phyloP scores from a whole-genome alignment of 2,113 vertebrate species.

The Ochotona princeps region DNA sequence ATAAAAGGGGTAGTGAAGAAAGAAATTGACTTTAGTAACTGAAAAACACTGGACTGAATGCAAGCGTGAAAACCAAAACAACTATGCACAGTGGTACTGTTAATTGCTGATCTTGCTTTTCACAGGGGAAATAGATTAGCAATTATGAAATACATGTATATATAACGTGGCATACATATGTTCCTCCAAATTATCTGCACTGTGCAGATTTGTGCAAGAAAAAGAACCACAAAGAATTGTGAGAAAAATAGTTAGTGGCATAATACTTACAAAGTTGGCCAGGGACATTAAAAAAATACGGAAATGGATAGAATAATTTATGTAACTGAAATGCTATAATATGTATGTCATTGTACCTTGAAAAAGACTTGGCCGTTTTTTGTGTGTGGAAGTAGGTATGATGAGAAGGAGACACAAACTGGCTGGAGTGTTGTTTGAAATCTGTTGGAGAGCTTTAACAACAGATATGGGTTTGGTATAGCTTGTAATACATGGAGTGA shows the following conservation, averaged over 20 bases:
- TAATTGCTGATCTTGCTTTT: not conserved
- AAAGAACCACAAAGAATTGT: not conserved
- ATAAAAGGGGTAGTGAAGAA: not conserved
- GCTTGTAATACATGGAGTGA: not conserved
- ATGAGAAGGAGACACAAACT: not conserved
- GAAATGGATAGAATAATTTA: not conserved
- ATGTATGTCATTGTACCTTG: not conserved
- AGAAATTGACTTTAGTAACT: conserved; percentile 13
- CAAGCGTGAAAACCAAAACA: conserved; percentile 1
- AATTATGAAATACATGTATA: not conserved
- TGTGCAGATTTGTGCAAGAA: not conserved
- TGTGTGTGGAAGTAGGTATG: not conserved
- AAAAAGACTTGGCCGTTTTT: not conserved
- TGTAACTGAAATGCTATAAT: conserved; percentile 22
- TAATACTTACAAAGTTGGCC: not conserved
- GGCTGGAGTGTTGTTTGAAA: not conserved
- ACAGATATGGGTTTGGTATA: not conserved
- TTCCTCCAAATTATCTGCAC: conserved; percentile 23
- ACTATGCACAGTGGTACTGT: not conserved
- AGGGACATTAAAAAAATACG: conserved; percentile 10
- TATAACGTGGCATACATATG: not conserved
- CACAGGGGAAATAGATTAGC: not conserved
- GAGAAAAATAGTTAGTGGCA: not conserved
- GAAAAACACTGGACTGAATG: not conserved
- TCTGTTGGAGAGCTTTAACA: conserved; percentile 4